Evolutionary conservation across 2,113 vertebrate genomes (phyloP).

Genomic region (Nycticryphes semicollaris): DNA sequence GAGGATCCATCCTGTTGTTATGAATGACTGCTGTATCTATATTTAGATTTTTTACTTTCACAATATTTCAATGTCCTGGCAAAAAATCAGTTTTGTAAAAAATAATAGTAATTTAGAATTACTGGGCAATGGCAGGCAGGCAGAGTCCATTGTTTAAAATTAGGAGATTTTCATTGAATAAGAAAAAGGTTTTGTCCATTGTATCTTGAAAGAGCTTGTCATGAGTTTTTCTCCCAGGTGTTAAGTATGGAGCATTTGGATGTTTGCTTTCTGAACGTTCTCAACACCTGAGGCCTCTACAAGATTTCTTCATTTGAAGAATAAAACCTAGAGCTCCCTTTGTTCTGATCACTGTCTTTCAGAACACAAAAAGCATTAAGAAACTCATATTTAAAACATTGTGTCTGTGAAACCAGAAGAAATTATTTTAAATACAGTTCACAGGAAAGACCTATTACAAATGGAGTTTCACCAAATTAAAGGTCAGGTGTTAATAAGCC

Average conservation of each 20-base stretch:
- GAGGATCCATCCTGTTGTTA: neutral
- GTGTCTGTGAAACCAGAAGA: neutral
- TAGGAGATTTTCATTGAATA: neutral
- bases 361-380: neutral
- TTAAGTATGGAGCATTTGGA: neutral
- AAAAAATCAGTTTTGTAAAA: neutral
- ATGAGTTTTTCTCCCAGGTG: neutral
- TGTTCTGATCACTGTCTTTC: neutral
- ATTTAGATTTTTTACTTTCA: neutral
- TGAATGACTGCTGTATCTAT: rapidly evolving
- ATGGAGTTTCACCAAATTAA: neutral
- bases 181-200: neutral
- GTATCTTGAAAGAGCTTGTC: neutral
- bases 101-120: neutral
- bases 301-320: neutral
- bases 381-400: neutral
- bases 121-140: neutral
- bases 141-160: neutral
- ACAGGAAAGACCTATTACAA: neutral
- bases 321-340: neutral
- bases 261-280: neutral
- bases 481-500: neutral
- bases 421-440: neutral
- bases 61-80: neutral
- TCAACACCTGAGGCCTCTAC: neutral